A percentile compares a stretch with the other conserved stretches of the same genome.
These are phyloP conservation scores for Magallana angulata DNA, from an alignment of 1,140 invertebrate species.

Conservation along the genomic window DNA sequence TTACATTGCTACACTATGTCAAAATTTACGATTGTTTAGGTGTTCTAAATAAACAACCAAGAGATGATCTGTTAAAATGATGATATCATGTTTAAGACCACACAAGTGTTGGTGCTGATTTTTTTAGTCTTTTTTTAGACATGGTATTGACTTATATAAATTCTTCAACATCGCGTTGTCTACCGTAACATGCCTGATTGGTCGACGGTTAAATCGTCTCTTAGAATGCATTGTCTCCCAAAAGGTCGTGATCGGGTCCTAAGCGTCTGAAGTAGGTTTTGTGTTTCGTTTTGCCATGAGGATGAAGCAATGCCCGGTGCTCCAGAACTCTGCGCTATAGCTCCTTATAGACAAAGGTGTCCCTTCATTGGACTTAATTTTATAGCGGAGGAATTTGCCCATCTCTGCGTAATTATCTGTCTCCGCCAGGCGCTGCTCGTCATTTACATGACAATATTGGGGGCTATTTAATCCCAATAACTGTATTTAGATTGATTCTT, in stretches of 20 bases:
- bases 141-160: too few species aligned
- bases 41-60: background rate
- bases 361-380: background rate
- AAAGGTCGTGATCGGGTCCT: background rate
- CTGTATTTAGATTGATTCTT: constrained; percentile 23
- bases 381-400: background rate
- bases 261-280: background rate
- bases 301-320: background rate
- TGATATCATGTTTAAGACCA: background rate
- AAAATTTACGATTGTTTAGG: background rate
- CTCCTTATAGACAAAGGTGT: background rate
- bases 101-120: background rate
- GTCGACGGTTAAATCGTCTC: background rate
- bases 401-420: background rate
- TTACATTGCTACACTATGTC: background rate
- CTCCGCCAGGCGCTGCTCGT: background rate
- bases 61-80: background rate
- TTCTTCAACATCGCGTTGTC: too few species aligned
- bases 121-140: too few species aligned
- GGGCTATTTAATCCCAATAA: constrained; percentile 14
- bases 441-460: constrained; percentile 17
- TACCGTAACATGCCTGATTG: too few species aligned
- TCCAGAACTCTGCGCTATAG: background rate
- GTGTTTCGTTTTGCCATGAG: background rate
- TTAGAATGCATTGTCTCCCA: background rate